A percentile compares a stretch with the other conserved stretches of the same genome.
Evolutionary conservation across 2,888 invertebrate genomes (phyloP).

Genomic region (Acrocyrtus sp.): DNA sequence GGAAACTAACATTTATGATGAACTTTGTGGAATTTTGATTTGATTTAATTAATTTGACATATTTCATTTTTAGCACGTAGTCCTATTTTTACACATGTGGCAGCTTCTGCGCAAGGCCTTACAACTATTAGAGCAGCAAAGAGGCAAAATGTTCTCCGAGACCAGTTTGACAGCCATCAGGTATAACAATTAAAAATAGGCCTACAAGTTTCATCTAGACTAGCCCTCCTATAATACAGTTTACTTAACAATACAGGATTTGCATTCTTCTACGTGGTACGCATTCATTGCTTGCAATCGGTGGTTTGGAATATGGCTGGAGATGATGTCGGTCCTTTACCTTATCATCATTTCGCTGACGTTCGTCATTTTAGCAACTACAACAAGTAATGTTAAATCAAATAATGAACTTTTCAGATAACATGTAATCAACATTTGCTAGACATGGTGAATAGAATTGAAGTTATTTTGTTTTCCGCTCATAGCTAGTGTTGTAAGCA

Average conservation of each 20-base stretch:
- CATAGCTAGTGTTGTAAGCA: too few species aligned
- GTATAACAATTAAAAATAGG: constrained; percentile 85
- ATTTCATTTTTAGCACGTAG: constrained; percentile 75
- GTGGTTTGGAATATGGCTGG: constrained; percentile 94
- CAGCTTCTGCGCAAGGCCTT: constrained; percentile 88
- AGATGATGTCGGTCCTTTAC: constrained; percentile 87
- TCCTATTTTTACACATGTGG: constrained; percentile 93
- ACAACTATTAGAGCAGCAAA: constrained; percentile 91
- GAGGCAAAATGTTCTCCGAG: constrained; percentile 79
- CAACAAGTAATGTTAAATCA: constrained; percentile 32
- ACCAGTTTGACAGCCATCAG: constrained; percentile 79
- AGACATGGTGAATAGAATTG: too few species aligned
- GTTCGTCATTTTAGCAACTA: constrained; percentile 70
- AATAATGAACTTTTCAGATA: too few species aligned
- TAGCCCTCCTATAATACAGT: constrained; percentile 67
- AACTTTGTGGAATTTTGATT: neutral
- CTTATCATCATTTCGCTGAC: constrained; percentile 87
- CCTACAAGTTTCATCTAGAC: too few species aligned
- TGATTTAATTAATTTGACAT: neutral
- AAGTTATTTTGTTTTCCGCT: too few species aligned
- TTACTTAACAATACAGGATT: constrained; percentile 30
- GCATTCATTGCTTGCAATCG: constrained; percentile 83
- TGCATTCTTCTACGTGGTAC: constrained; percentile 91
- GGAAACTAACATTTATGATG: neutral
- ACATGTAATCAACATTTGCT: too few species aligned